phyloP scores from a whole-genome alignment of 53 echinoderm and acorn worm genomes.

The Henricia sp. region DNA sequence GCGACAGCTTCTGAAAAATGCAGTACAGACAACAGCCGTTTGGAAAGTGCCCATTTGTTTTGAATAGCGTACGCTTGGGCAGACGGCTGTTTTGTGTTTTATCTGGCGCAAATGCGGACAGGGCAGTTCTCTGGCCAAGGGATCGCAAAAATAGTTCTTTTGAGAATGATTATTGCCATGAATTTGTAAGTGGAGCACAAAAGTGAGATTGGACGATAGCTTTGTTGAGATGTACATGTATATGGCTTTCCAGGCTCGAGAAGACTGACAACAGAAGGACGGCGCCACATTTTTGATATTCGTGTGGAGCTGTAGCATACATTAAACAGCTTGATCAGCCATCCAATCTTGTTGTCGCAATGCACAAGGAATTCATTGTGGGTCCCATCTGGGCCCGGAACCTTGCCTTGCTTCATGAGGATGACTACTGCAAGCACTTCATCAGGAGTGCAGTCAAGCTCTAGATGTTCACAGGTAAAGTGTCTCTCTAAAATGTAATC shows the following conservation, averaged over 20 bases:
- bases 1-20: too few species aligned
- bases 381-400: conserved; percentile 47
- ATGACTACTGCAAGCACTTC: conserved; percentile 21
- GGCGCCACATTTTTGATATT: conserved; percentile 25
- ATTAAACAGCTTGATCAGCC: conserved; percentile 23
- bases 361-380: conserved; percentile 32
- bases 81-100: too few species aligned
- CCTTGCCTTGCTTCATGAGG: conserved; percentile 26
- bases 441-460: conserved; percentile 4
- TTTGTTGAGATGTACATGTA: conserved; percentile 11
- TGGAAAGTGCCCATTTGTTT: too few species aligned
- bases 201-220: conserved; percentile 29
- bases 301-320: conserved; percentile 29
- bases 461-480: background rate
- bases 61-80: too few species aligned
- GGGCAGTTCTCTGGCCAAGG: background rate
- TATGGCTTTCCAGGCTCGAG: conserved; percentile 24
- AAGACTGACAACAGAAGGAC: conserved; percentile 28
- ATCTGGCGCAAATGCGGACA: too few species aligned
- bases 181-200: conserved; percentile 15
- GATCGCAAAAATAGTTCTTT: background rate
- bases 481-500: background rate
- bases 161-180: conserved; percentile 12
- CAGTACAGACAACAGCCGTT: too few species aligned
- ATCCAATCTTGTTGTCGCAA: background rate